Conservation (phyloP, 2,888 invertebrate species). For the Leptinotarsa haldemani region DNA sequence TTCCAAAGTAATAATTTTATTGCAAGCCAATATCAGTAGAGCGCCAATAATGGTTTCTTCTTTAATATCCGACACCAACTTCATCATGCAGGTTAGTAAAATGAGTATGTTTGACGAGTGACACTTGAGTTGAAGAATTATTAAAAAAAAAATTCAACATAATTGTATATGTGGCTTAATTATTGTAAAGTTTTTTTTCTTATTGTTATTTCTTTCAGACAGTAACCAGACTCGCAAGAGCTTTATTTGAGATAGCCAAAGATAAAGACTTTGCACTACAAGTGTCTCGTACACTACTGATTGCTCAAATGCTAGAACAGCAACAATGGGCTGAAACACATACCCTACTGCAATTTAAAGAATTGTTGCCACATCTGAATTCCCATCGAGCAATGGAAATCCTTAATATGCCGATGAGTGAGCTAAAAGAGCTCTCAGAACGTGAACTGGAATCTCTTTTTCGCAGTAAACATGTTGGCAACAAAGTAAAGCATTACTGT, state of each 20-base stretch:
- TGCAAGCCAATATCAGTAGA: conserved; percentile 90
- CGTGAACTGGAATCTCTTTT: conserved; percentile 87
- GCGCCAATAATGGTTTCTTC: conserved; percentile 86
- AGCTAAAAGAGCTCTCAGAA: conserved; percentile 86
- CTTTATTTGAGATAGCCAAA: conserved; percentile 90
- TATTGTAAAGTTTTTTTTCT: not conserved
- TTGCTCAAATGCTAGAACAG: conserved; percentile 94
- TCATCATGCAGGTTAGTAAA: conserved; percentile 82
- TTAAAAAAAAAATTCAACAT: not conserved
- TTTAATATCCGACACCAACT: conserved; percentile 87
- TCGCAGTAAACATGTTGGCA: conserved; percentile 81
- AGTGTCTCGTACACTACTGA: conserved; percentile 84
- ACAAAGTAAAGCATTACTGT: conserved; percentile 83
- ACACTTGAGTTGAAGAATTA: not conserved
- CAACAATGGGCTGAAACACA: conserved; percentile 90
- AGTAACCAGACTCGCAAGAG: conserved; percentile 88
- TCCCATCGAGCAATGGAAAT: conserved; percentile 85
- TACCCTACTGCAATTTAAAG: conserved; percentile 87
- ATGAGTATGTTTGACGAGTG: conserved; percentile 5
- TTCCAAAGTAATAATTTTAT: conserved; percentile 94
- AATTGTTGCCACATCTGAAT: conserved; percentile 75
- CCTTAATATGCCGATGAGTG: conserved; percentile 79
- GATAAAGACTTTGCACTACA: conserved; percentile 88
- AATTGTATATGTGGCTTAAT: too few species aligned
- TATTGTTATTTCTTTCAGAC: conserved; percentile 73